Evolutionary conservation across 37 sponge, comb jelly and placozoan genomes (phyloP).

Genomic region (Oopsacas minuta): DNA sequence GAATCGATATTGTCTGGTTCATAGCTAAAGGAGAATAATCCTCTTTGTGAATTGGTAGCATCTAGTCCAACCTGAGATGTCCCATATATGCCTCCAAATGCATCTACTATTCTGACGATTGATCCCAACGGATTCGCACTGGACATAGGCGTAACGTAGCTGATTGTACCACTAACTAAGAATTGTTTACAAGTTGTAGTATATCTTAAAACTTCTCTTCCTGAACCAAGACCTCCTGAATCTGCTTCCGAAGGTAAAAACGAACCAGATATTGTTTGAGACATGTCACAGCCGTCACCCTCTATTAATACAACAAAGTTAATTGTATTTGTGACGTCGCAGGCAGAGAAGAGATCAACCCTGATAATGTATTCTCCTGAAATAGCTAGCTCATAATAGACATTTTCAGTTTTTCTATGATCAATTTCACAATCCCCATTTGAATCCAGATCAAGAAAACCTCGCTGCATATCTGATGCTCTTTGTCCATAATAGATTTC

Average conservation of each 20-base stretch:
- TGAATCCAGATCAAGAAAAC: conserved; percentile 1
- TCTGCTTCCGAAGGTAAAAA: background rate
- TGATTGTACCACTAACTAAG: background rate
- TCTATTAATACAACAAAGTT: background rate
- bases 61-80: background rate
- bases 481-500: background rate
- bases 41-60: background rate
- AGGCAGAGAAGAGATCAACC: background rate
- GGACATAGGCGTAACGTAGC: background rate
- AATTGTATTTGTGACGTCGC: background rate
- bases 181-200: background rate
- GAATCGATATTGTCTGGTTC: background rate
- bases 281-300: background rate
- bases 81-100: background rate
- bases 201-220: background rate
- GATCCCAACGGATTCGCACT: background rate
- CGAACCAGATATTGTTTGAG: background rate
- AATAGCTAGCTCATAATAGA: background rate
- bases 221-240: background rate
- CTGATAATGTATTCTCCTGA: background rate
- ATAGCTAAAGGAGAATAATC: background rate
- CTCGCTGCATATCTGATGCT: background rate
- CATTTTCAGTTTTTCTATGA: background rate
- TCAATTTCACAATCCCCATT: background rate
- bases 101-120: background rate